Percentiles rank a stretch among this genome's conserved stretches.
phyloP scores from a whole-genome alignment of 1,140 invertebrate species.

The Apis mellifera region DNA sequence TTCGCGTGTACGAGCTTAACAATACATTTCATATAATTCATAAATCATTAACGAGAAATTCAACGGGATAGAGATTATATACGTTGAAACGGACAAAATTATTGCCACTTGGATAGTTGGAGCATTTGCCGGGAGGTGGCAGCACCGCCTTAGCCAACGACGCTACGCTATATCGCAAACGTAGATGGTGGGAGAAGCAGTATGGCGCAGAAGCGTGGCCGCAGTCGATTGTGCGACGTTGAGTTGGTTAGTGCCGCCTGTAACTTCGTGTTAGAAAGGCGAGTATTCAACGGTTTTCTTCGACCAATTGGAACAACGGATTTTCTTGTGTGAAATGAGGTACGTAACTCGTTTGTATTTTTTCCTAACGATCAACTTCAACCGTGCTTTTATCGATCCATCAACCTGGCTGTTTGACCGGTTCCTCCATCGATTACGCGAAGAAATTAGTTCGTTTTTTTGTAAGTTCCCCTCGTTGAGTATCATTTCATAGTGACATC shows the following conservation, averaged over 20 bases:
- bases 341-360: constrained; percentile 5
- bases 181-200: constrained; percentile 48
- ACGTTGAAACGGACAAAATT: constrained; percentile 48
- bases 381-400: constrained; percentile 44
- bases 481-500: background rate
- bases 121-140: constrained; percentile 53
- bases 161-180: background rate
- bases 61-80: background rate
- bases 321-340: background rate
- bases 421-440: background rate
- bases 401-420: background rate
- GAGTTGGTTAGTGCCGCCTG: constrained; percentile 23
- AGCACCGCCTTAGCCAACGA: constrained; percentile 66
- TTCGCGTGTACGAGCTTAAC: background rate
- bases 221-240: constrained; percentile 37
- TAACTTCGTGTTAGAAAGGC: constrained; percentile 50
- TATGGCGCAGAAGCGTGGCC: constrained; percentile 63
- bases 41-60: background rate
- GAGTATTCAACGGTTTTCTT: constrained; percentile 8
- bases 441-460: background rate
- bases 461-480: background rate
- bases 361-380: background rate
- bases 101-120: constrained; percentile 39
- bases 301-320: background rate
- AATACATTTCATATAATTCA: background rate